Evolutionary conservation across 2,888 invertebrate species (phyloP), one percentile per base, ranked within the genome.

Genomic region (Drosophila nr. perissopoda): DNA sequence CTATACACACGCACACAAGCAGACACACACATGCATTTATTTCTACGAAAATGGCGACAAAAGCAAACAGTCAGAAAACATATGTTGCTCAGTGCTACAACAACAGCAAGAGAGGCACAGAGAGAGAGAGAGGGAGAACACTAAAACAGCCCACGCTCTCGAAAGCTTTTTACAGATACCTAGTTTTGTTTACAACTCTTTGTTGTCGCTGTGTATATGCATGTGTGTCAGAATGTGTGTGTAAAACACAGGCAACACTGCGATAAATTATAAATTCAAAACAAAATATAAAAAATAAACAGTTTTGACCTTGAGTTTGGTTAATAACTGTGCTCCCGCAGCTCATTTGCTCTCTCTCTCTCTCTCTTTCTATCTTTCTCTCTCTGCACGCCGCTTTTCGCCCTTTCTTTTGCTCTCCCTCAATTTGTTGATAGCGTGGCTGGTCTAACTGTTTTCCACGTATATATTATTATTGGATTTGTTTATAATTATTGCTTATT

Each of bases 281-380:
- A 91, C 92, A 92, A 92, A 92, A 88, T 91, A 83, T 87, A 90
- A 91, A 92, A 92, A 91, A 92, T 92, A 92, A 92, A 92, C 92
- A 92, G 82, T 86, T 85, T 89, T 92, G 92, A 92, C 92, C 93
- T 92, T 92, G 92, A 91, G 82, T 82, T 69, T 87, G 83, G 89
- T 88, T 90, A 90, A 90, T 90, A 89, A 90, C 83, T 87, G 83
- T 83, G 83, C 79, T 67, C 78, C 60, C 54, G 66, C 60, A 68
- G 59, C 56, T 58, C 16, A 31, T 66, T 52, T 57, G 38, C 42
- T 42, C 60, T 62, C 67, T 38, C 63, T 34, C 25, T 25, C 29
- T 38, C n/a, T 8, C 36, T 59, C 52, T n/a, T n/a, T 71, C 57
- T 49, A 18, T 51, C 59, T 69, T 38, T 54, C 58, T 71, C 70